Evolutionary conservation across 2,797 vertebrate genomes (phyloP), one percentile per base, ranked within the genome.

Genomic region (Sebastes trivittatus): DNA sequence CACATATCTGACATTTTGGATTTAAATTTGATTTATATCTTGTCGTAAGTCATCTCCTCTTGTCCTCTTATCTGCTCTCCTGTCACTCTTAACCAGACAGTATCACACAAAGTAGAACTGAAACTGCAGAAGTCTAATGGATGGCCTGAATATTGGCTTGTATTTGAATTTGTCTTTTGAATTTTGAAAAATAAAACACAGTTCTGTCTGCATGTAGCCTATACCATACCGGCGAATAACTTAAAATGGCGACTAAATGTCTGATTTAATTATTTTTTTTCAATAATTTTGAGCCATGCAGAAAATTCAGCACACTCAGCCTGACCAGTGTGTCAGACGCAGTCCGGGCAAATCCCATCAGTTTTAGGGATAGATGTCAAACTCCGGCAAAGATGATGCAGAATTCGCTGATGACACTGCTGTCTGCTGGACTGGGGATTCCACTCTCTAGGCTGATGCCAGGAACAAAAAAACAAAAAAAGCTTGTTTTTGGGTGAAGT

Each of bases 21-120:
- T 77, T 61, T n/a, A 11, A 72, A 71, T 71, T 64, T 64, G 65
- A 81, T 84, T 70, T 7, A 58, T 75, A 29, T 75, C 71, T 77
- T 78, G 73, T 76, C 52, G 36, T 13, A 2, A 27, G n/a, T 71
- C 27, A 20, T 76, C 56, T 79, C 32, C 18, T 62, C 27, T 30
- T 64, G 69, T 68, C 56, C 4, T 32, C 54, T 58, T 52, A 14
- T 72, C 60, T 38, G 52, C 23, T 55, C n/a, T 46, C 52, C 66
- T 81, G 61, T 77, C 81, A 77, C n/a, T 67, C 59, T 27, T 2
- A 69, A 64, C 11, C 60, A 20, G 36, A 55, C 9, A 36, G 22
- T 3, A 49, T 80, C 64, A 59, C 29, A 60, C 9, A 23, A 63
- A 79, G 22, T 36, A 25, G 54, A 84, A 16, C 30, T 76, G 77